A percentile compares a stretch with the other conserved stretches of the same genome.
These are phyloP conservation scores for Nyctereutes procyonoides DNA, from an alignment of 2,113 vertebrate genomes.

Conservation along the genomic window DNA sequence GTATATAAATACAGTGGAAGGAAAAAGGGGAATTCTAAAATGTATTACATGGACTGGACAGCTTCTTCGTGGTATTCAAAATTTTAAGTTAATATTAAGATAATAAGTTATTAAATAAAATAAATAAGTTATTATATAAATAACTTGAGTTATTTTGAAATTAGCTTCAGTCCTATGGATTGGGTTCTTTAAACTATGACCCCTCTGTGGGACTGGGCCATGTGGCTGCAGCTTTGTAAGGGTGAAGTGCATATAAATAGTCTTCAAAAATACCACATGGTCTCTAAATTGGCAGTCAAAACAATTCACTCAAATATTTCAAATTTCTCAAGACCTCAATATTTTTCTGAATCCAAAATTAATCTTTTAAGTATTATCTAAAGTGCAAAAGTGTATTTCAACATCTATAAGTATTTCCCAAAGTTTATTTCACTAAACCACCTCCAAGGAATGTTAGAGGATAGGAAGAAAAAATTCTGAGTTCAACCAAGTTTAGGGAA, in stretches of 20 bases:
- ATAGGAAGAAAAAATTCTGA: conserved; percentile 20
- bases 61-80: neutral
- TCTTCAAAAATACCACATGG: neutral
- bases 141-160: conserved; percentile 26
- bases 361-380: neutral
- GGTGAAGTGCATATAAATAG: neutral
- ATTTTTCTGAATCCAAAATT: conserved; percentile 20
- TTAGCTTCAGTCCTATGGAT: neutral
- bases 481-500: neutral
- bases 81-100: neutral
- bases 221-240: neutral
- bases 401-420: neutral
- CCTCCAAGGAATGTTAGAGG: neutral
- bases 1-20: neutral
- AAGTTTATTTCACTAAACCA: conserved; percentile 11
- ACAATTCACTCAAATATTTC: neutral
- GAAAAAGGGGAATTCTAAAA: neutral
- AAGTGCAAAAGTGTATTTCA: neutral
- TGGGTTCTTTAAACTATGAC: neutral
- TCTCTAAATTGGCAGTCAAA: neutral
- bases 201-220: neutral
- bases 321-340: neutral
- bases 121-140: neutral
- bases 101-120: neutral
- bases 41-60: neutral